A percentile compares a stretch with the other conserved stretches of the same genome.
Evolutionary conservation across 2,797 vertebrate species (phyloP).

Genomic region (Phalanger gymnotis): DNA sequence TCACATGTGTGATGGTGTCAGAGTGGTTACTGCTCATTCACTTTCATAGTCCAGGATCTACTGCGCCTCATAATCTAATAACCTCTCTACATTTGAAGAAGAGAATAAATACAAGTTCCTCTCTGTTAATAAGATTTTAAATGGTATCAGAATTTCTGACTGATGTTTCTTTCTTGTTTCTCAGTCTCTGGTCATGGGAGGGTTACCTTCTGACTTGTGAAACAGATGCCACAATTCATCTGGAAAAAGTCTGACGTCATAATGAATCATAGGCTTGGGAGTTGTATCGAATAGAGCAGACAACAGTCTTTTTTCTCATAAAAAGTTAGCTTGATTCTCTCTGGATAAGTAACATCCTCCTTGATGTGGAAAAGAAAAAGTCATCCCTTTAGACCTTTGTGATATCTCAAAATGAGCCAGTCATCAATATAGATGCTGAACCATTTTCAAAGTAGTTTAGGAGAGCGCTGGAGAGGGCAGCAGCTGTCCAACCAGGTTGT

Average conservation of each 20-base stretch:
- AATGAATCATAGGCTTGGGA: not conserved
- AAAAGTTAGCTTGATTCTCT: not conserved
- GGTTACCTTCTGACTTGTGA: not conserved
- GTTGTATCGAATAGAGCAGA: not conserved
- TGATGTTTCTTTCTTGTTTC: not conserved
- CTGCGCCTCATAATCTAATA: conserved; percentile 23
- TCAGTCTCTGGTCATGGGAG: not conserved
- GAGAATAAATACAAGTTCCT: not conserved
- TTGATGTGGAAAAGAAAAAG: not conserved
- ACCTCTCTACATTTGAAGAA: not conserved
- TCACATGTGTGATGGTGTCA: not conserved
- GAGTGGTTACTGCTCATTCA: not conserved
- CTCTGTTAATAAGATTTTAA: not conserved
- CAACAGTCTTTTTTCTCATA: not conserved
- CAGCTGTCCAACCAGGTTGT: not conserved
- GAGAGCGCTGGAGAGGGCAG: not conserved
- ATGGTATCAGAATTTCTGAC: not conserved
- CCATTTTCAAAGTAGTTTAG: not conserved
- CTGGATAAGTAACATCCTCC: not conserved
- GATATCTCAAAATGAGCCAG: not conserved
- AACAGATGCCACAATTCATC: not conserved
- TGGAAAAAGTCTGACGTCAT: not conserved
- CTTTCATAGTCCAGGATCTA: not conserved
- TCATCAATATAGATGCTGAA: not conserved
- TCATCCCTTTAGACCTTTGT: not conserved